Conservation (phyloP, 2,797 vertebrate species). For the Hyperoplus lanceolatus region DNA sequence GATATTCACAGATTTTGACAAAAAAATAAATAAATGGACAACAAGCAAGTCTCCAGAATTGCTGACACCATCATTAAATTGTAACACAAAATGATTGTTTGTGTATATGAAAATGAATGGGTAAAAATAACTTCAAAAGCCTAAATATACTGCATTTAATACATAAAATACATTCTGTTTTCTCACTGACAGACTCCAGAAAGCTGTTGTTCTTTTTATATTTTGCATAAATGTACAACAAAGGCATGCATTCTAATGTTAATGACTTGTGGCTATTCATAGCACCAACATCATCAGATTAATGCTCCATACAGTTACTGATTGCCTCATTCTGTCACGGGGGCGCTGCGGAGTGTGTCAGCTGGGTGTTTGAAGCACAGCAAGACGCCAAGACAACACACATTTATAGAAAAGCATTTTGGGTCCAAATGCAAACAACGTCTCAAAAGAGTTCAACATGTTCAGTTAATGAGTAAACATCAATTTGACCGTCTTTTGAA, state of each 20-base stretch:
- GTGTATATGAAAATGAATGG: conserved; percentile 8
- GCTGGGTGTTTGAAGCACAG: conserved; percentile 50
- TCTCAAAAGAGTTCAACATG: not conserved
- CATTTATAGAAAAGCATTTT: not conserved
- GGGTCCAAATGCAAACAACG: not conserved
- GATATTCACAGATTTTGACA: too few relatives aligned
- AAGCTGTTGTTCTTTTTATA: not conserved
- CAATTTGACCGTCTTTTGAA: too few relatives aligned
- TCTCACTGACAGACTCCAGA: conserved; percentile 10
- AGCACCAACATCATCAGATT: conserved; percentile 54
- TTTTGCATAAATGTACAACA: conserved; percentile 40
- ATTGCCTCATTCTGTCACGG: conserved; percentile 69
- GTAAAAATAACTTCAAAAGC: conserved; percentile 5
- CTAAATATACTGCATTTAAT: not conserved
- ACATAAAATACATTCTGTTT: not conserved
- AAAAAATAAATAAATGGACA: too few relatives aligned
- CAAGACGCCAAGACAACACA: conserved; percentile 17
- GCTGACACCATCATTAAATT: not conserved
- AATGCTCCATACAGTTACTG: conserved; percentile 62
- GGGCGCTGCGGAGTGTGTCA: conserved; percentile 41
- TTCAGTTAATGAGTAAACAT: too few relatives aligned
- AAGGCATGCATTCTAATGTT: conserved; percentile 41
- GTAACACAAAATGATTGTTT: not conserved
- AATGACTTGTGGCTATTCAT: conserved; percentile 62
- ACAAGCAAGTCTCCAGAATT: too few relatives aligned